Evolutionary conservation across 2,797 vertebrate genomes (phyloP).

Genomic region (Falco rusticolus): DNA sequence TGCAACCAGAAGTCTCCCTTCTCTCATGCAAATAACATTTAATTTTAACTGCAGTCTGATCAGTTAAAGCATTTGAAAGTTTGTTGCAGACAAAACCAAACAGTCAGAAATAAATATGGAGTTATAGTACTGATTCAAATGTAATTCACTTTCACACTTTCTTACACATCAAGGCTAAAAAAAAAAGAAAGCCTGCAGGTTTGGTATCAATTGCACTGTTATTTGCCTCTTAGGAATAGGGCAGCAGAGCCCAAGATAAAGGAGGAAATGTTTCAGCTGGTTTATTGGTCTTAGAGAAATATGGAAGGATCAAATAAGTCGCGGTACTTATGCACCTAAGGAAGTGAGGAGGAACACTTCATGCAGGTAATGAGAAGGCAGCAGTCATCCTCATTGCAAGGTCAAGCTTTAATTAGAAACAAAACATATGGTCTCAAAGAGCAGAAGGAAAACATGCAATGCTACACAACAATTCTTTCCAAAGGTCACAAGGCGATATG

Average conservation of each 20-base stretch:
- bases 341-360: not conserved
- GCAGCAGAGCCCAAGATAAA: not conserved
- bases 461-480: not conserved
- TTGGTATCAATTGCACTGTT: not conserved
- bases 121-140: not conserved
- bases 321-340: not conserved
- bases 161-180: not conserved
- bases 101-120: not conserved
- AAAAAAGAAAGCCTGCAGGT: not conserved
- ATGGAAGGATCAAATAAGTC: not conserved
- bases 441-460: not conserved
- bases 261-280: not conserved
- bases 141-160: not conserved
- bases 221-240: not conserved
- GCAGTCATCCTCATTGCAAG: not conserved
- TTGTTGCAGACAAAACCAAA: not conserved
- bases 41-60: not conserved
- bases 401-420: not conserved
- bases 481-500: not conserved
- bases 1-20: not conserved
- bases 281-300: not conserved
- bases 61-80: not conserved
- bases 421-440: rapidly evolving
- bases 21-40: not conserved
- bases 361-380: not conserved